Conservation (phyloP, 2,113 vertebrate species). For the Anser cygnoides region DNA sequence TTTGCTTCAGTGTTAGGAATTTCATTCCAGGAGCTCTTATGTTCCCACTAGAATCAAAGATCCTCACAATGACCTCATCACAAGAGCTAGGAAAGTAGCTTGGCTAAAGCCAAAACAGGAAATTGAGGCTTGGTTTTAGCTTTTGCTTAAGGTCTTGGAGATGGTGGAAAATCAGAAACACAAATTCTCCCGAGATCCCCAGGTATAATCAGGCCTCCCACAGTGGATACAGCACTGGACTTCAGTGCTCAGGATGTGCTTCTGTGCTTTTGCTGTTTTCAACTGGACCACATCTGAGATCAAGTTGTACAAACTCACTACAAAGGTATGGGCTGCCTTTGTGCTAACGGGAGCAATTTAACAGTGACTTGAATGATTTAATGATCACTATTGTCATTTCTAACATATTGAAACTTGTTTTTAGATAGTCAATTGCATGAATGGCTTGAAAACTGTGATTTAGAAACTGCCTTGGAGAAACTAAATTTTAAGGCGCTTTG, state of each 20-base stretch:
- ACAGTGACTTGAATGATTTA: background rate
- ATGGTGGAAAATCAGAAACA: background rate
- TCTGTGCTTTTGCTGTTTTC: background rate
- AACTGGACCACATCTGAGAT: background rate
- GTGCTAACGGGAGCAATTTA: background rate
- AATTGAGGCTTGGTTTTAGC: background rate
- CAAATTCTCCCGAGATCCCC: background rate
- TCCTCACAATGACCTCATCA: background rate
- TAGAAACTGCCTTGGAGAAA: background rate
- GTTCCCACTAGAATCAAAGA: background rate
- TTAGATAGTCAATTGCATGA: background rate
- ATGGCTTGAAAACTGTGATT: background rate
- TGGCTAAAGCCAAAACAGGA: background rate
- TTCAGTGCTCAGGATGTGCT: background rate
- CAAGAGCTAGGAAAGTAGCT: background rate
- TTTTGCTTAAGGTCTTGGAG: background rate
- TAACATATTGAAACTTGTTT: background rate
- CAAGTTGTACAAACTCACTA: background rate
- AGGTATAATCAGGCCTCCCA: fast-evolving
- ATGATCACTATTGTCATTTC: fast-evolving
- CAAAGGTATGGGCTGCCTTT: background rate
- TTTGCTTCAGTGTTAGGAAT: background rate
- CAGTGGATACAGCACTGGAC: background rate
- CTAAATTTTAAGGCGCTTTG: background rate
- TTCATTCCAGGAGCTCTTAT: background rate